A percentile compares a stretch with the other conserved stretches of the same genome.
Conservation (phyloP, 2,888 invertebrate genomes). For the Lepidonotus clava region DNA sequence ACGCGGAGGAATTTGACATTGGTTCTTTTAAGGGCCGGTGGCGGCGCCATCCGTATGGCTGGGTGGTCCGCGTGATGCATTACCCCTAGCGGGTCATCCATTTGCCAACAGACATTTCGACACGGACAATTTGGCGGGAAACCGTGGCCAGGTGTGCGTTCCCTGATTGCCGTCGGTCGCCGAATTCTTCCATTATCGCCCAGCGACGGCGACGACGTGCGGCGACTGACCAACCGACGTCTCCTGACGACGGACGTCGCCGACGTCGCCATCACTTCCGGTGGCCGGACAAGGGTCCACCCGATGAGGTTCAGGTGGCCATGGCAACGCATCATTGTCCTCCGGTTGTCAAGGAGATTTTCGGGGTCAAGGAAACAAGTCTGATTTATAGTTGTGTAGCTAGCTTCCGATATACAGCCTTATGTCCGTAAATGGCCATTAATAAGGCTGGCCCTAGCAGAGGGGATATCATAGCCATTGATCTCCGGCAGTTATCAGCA, state of each 20-base stretch:
- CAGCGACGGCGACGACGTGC: neutral
- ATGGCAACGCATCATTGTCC: neutral
- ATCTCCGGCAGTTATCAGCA: too few relatives aligned
- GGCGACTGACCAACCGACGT: slow-evolving; percentile 17
- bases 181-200: slow-evolving; percentile 8
- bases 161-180: slow-evolving; percentile 13
- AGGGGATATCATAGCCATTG: too few relatives aligned
- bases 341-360: neutral
- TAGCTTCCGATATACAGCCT: too few relatives aligned
- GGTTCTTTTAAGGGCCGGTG: neutral
- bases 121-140: slow-evolving; percentile 41
- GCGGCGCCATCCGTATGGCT: slow-evolving; percentile 14
- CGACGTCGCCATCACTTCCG: slow-evolving; percentile 3
- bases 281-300: neutral
- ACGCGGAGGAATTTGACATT: slow-evolving; percentile 38
- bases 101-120: slow-evolving; percentile 39
- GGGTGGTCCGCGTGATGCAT: slow-evolving; percentile 45
- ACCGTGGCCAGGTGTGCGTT: neutral
- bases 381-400: neutral
- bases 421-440: too few relatives aligned
- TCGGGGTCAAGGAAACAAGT: neutral
- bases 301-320: slow-evolving; percentile 17
- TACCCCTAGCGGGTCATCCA: slow-evolving; percentile 12
- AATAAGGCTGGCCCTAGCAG: too few relatives aligned
- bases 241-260: neutral